phyloP scores from a whole-genome alignment of 2,888 invertebrate genomes.

The Opisthograptis luteolata region DNA sequence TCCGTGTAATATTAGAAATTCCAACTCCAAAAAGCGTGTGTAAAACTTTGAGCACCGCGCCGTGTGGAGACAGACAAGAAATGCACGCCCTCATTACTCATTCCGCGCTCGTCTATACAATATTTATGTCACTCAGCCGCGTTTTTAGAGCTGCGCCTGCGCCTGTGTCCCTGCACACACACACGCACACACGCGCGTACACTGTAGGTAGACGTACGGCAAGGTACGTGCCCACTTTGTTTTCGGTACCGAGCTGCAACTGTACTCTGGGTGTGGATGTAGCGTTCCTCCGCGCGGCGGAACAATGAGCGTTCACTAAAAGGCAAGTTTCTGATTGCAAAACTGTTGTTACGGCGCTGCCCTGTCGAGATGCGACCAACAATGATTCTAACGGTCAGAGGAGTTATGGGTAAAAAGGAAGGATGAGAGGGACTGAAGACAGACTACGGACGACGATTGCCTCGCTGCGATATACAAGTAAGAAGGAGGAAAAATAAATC shows the following conservation, averaged over 20 bases:
- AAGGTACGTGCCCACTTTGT: constrained; percentile 14
- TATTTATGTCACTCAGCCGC: constrained; percentile 73
- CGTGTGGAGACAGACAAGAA: constrained; percentile 44
- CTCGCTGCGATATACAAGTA: too few species aligned
- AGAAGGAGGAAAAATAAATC: too few species aligned
- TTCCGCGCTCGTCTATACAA: constrained; percentile 75
- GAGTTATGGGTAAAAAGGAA: too few species aligned
- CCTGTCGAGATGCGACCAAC: too few species aligned
- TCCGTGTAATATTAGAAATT: neutral
- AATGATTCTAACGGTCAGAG: too few species aligned
- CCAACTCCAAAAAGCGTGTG: neutral
- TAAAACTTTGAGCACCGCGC: constrained; percentile 32
- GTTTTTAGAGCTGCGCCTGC: constrained; percentile 54
- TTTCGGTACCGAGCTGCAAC: constrained; percentile 18
- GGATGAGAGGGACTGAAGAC: too few species aligned
- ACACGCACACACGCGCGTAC: constrained; percentile 20
- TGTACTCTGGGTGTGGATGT: constrained; percentile 8
- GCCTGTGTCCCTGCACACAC: constrained; percentile 16
- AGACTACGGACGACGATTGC: too few species aligned
- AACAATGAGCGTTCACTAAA: constrained; percentile 4
- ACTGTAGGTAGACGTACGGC: neutral
- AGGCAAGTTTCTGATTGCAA: neutral
- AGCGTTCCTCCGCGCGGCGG: neutral
- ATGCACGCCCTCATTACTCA: constrained; percentile 68
- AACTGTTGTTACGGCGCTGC: constrained; percentile 3